phyloP scores from a whole-genome alignment of 2,888 invertebrate genomes.

The Itoplectis maculator region DNA sequence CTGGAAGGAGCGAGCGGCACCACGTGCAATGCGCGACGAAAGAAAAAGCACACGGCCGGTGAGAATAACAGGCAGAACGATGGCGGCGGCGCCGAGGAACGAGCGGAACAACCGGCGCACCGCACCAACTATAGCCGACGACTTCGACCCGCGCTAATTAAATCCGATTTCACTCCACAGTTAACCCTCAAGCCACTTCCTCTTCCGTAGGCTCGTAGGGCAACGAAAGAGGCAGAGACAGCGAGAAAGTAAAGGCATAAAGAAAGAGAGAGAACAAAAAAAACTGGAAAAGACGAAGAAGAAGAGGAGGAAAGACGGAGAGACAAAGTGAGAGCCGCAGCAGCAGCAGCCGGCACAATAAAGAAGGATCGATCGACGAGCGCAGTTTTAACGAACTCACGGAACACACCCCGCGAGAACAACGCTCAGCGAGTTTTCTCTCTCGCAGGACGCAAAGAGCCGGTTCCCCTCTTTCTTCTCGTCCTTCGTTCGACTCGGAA shows the following conservation, averaged over 20 bases:
- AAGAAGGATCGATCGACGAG: conserved; percentile 54
- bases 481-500: conserved; percentile 26
- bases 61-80: conserved; percentile 5
- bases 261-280: neutral
- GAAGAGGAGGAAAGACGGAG: neutral
- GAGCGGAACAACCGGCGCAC: neutral
- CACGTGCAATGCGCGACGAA: conserved; percentile 16
- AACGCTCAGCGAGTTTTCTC: conserved; percentile 18
- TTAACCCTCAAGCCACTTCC: conserved; percentile 49
- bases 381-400: conserved; percentile 61
- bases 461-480: conserved; percentile 31
- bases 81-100: too few species aligned
- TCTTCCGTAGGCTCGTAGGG: conserved; percentile 16
- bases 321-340: conserved; percentile 12
- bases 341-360: conserved; percentile 24
- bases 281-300: neutral
- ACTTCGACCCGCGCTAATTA: conserved; percentile 58
- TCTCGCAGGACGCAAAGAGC: conserved; percentile 24
- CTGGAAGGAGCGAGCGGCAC: conserved; percentile 1
- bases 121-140: neutral
- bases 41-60: conserved; percentile 27
- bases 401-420: conserved; percentile 44
- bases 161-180: conserved; percentile 59
- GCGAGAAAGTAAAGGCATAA: neutral
- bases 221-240: neutral